Base-by-base conservation (phyloP, 2,797 vertebrate species). In the Bucorvus abyssinicus region DNA sequence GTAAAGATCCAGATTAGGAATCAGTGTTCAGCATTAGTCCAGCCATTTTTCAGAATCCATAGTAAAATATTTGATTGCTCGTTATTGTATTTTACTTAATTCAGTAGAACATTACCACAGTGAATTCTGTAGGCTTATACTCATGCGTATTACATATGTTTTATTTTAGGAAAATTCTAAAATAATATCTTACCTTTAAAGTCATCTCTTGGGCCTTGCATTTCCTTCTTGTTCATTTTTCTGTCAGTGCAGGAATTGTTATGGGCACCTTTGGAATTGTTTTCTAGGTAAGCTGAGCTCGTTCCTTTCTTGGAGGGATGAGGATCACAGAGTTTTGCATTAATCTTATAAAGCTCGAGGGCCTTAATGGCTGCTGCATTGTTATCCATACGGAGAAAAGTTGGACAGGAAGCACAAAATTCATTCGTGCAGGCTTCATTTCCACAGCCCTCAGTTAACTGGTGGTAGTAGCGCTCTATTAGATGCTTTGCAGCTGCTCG, bases 391-490 rank as follows among this genome's bases (percentile, higher is more conserved):
- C 98, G 98, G 96, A 97, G 98, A 97, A 99, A 99, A 97, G 98
- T 98, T 94, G 98, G 97, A 97, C 98, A 99, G 94, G 99, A 99
- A 97, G 99, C 99, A 97, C 99, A 99, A 97, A 99, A 99, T 98
- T 99, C 99, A 98, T 99, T 99, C 97, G 99, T 98, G 98, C 99
- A 99, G 98, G 98, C 98, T 98, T 99, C 99, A 99, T 99, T 99
- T 98, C 99, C 99, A 98, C 99, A 99, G 98, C 99, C 99, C 96
- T 99, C 99, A 24, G 99, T 99, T 98, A 99, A 98, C 99, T 99
- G 99, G 97, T 98, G 99, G 98, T 99, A 99, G 98, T 99, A 99
- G 98, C 99, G 99, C 98, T 99, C 99, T 98, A 99, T 99, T 98
- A 99, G 98, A 98, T 99, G 99, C 98, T 99, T 99, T 98, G 99